Conservation (phyloP, 2,888 invertebrate genomes). For the Nezara viridula region DNA sequence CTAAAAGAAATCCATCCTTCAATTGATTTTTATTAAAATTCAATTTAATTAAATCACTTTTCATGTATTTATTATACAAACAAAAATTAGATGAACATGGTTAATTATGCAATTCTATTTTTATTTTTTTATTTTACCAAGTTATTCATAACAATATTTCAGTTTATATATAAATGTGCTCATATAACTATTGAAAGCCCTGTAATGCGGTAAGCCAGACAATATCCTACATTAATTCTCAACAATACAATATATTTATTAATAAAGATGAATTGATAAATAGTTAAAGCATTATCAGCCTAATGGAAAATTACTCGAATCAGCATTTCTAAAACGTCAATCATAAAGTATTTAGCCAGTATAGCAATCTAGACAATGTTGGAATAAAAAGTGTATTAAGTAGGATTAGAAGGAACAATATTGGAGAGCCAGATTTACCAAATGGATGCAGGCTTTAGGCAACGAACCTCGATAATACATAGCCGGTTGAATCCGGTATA, state of each 20-base stretch:
- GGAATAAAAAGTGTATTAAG: neutral
- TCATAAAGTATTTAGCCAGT: neutral
- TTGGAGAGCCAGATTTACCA: neutral
- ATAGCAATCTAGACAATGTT: neutral
- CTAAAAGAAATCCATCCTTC: too few species aligned
- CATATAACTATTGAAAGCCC: neutral
- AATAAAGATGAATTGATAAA: neutral
- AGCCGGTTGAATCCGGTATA: neutral
- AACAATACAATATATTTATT: neutral
- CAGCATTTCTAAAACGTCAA: neutral
- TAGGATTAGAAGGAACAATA: neutral
- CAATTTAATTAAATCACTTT: too few species aligned
- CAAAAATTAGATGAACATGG: too few species aligned
- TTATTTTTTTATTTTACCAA: too few species aligned
- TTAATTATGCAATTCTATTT: too few species aligned
- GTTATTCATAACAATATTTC: neutral
- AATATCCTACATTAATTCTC: neutral
- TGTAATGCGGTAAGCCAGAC: neutral
- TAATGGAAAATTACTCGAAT: neutral
- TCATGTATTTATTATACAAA: too few species aligned
- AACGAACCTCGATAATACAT: neutral
- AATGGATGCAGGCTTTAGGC: neutral
- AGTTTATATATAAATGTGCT: neutral
- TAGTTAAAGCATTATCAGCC: neutral
- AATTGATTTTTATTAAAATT: too few species aligned